Conservation (phyloP, 2,797 vertebrate species). For the Alca torda region DNA sequence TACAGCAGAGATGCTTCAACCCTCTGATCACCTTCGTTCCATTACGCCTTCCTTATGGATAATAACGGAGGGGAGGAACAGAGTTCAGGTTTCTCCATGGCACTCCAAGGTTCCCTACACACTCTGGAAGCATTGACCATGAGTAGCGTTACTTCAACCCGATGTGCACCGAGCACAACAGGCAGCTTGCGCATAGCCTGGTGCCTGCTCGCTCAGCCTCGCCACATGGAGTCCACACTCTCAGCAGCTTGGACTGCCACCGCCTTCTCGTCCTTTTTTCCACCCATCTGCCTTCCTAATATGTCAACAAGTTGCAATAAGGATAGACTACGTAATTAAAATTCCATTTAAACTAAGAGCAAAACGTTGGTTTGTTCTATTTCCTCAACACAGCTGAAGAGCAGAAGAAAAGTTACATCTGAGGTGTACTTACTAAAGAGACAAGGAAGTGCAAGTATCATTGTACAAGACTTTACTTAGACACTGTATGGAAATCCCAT, state of each 20-base stretch:
- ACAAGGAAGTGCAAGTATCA: neutral
- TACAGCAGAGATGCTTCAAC: too few relatives aligned
- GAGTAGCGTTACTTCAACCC: neutral
- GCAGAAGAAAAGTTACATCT: neutral
- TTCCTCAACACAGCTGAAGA: neutral
- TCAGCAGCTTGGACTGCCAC: neutral
- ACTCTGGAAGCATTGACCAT: fast-evolving
- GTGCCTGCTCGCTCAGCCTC: neutral
- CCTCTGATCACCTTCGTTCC: too few relatives aligned
- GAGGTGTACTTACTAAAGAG: too few relatives aligned
- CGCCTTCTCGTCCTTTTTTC: neutral
- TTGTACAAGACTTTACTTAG: neutral
- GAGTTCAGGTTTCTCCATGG: neutral
- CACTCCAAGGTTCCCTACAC: neutral
- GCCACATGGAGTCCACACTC: neutral
- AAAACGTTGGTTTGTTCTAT: neutral
- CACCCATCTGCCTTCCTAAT: neutral
- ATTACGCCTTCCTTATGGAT: neutral
- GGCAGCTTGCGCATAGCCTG: neutral
- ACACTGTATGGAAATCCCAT: neutral
- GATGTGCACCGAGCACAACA: fast-evolving
- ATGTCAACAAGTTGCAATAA: neutral
- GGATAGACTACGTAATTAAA: neutral
- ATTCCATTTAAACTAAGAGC: neutral
- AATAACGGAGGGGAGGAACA: neutral